Evolutionary conservation across 2,888 invertebrate genomes (phyloP).

Genomic region (Exephanes ischioxanthus): DNA sequence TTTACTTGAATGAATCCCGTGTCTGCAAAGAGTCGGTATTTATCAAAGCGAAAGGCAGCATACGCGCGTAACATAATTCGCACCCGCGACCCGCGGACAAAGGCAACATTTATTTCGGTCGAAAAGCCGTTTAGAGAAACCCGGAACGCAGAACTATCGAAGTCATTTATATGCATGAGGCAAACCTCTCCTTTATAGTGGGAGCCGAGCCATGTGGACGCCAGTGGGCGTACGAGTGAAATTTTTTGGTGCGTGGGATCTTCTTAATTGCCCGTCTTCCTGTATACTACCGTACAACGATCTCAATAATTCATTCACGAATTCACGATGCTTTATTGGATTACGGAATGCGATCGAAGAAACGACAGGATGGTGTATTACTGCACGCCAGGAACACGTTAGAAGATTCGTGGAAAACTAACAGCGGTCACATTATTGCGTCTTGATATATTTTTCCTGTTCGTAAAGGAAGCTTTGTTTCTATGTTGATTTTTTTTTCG

Average conservation of each 20-base stretch:
- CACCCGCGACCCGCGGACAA: conserved; percentile 15
- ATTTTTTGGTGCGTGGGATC: conserved; percentile 20
- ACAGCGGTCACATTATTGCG: too few species aligned
- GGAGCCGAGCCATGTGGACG: conserved; percentile 23
- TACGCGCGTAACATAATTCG: conserved; percentile 42
- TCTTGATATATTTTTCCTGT: too few species aligned
- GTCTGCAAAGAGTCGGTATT: background rate
- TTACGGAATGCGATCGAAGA: background rate
- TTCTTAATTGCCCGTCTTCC: conserved; percentile 2
- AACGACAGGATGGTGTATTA: background rate
- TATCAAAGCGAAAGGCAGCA: conserved; percentile 6
- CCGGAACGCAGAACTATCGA: conserved; percentile 33
- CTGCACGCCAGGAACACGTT: too few species aligned
- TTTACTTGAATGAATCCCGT: background rate
- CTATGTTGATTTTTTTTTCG: too few species aligned
- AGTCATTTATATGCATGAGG: conserved; percentile 37
- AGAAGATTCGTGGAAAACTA: too few species aligned
- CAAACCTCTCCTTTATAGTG: conserved; percentile 42
- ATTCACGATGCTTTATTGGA: background rate
- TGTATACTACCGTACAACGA: conserved; percentile 1
- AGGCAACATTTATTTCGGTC: conserved; percentile 34
- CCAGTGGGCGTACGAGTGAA: background rate
- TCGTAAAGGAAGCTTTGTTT: too few species aligned
- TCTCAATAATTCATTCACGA: conserved; percentile 13
- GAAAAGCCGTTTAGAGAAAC: conserved; percentile 13